Percentiles rank a stretch among this genome's conserved stretches.
phyloP scores from a whole-genome alignment of 2,113 vertebrate genomes.

The Oophaga pumilio region DNA sequence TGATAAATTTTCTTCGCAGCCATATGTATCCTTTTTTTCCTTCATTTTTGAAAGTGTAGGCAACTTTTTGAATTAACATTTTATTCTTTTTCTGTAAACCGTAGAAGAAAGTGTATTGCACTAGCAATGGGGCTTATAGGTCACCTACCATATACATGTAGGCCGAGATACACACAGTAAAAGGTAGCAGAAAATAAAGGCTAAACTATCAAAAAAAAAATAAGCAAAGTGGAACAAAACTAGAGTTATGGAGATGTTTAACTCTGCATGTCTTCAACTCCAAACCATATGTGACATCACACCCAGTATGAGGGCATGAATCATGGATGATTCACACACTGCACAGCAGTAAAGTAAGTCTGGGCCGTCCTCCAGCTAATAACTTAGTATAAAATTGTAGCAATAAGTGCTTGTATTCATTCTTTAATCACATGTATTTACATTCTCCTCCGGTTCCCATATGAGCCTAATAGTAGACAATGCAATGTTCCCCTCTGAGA shows the following conservation, averaged over 20 bases:
- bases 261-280: background rate
- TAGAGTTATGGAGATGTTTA: background rate
- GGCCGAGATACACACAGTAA: too few relatives aligned
- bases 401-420: background rate
- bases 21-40: too few relatives aligned
- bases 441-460: background rate
- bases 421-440: conserved; percentile 12
- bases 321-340: background rate
- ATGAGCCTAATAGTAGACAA: background rate
- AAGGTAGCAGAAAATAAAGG: background rate
- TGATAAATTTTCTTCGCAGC: too few relatives aligned
- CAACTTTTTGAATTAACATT: too few relatives aligned
- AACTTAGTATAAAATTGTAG: conserved; percentile 14
- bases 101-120: too few relatives aligned
- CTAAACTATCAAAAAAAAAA: background rate
- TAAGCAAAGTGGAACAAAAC: background rate
- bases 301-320: background rate
- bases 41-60: too few relatives aligned
- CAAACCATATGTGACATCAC: background rate
- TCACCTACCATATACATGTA: too few relatives aligned
- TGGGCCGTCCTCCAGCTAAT: conserved; percentile 24
- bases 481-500: background rate
- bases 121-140: too few relatives aligned
- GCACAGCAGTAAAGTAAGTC: background rate
- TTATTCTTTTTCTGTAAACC: too few relatives aligned